phyloP scores from a whole-genome alignment of 2,797 vertebrate genomes.

The Artibeus jamaicensis region DNA sequence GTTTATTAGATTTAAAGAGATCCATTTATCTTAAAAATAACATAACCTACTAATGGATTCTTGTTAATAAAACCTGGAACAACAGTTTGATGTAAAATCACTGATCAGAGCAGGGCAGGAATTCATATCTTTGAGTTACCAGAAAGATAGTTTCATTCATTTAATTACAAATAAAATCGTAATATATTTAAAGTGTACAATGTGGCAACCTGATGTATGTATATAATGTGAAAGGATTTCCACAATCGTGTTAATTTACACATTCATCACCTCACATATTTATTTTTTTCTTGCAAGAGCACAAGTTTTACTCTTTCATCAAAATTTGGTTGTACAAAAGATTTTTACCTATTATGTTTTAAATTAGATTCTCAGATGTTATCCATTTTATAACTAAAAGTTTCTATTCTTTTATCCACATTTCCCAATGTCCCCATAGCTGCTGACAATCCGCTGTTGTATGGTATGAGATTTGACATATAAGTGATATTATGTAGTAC shows the following conservation, averaged over 20 bases:
- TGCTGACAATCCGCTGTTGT: neutral
- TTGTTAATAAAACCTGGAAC: neutral
- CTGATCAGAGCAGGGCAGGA: neutral
- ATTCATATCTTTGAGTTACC: neutral
- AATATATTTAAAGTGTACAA: neutral
- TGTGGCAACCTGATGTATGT: neutral
- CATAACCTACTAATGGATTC: neutral
- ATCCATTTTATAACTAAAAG: neutral
- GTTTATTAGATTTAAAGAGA: neutral
- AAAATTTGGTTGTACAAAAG: neutral
- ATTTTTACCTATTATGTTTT: neutral
- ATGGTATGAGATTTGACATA: neutral
- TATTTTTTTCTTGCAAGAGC: neutral
- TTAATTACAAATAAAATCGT: neutral
- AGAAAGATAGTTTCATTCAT: neutral
- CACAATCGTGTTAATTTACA: neutral
- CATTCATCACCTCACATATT: neutral
- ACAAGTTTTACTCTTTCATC: neutral
- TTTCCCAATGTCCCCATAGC: neutral
- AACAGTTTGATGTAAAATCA: neutral
- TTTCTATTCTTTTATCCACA: neutral
- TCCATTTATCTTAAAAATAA: neutral
- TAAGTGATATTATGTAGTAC: neutral
- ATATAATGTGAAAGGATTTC: neutral
- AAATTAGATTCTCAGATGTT: neutral